A percentile compares a stretch with the other conserved stretches of the same genome.
Evolutionary conservation across 92 coral and sea anemone genomes (phyloP).

Genomic region (Plumapathes pennacea): DNA sequence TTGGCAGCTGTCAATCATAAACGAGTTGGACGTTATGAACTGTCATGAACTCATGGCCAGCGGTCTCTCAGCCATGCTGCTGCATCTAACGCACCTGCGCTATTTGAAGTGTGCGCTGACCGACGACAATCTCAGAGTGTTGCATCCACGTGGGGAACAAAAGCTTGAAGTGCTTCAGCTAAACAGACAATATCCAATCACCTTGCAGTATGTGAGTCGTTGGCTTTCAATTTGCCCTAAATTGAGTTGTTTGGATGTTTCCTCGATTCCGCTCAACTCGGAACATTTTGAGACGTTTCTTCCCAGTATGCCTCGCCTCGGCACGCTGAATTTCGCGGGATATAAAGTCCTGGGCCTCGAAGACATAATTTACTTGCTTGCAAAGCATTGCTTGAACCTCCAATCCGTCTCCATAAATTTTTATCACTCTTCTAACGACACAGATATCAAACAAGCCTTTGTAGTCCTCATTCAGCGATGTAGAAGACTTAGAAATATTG

Average conservation of each 20-base stretch:
- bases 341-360: slow-evolving; percentile 64
- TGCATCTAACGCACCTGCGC: slow-evolving; percentile 62
- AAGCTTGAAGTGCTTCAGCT: slow-evolving; percentile 50
- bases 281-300: slow-evolving; percentile 65
- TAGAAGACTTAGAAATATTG: slow-evolving; percentile 34
- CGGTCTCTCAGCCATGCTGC: slow-evolving; percentile 54
- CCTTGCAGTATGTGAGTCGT: slow-evolving; percentile 51
- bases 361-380: slow-evolving; percentile 48
- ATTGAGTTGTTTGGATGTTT: slow-evolving; percentile 61
- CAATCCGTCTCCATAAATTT: slow-evolving; percentile 50
- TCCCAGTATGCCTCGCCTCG: slow-evolving; percentile 47
- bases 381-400: slow-evolving; percentile 20
- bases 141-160: slow-evolving; percentile 47
- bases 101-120: slow-evolving; percentile 71
- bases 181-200: slow-evolving; percentile 71
- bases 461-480: slow-evolving; percentile 44
- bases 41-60: slow-evolving; percentile 50
- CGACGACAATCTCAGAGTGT: slow-evolving; percentile 49
- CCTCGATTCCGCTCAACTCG: slow-evolving; percentile 71
- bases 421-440: slow-evolving; percentile 57
- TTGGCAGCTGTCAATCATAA: slow-evolving; percentile 43
- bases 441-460: slow-evolving; percentile 57
- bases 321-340: slow-evolving; percentile 58
- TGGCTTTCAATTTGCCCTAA: slow-evolving; percentile 55
- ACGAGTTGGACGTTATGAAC: slow-evolving; percentile 53